Evolutionary conservation across 2,888 invertebrate species (phyloP), one percentile per base, ranked within the genome.

Genomic region (Cheilosia scutellata): DNA sequence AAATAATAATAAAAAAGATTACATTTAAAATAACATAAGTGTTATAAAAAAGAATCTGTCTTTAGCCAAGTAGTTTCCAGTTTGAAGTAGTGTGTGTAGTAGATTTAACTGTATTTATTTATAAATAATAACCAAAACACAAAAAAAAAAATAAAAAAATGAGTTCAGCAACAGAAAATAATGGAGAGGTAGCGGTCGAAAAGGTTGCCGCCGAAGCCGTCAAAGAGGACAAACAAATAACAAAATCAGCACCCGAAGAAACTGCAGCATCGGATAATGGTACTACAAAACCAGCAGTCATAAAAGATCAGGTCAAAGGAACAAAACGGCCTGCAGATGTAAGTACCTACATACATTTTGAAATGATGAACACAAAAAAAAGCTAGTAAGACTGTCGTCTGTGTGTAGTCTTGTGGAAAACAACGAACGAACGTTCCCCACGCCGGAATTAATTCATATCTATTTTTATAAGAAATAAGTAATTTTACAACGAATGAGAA

Each of bases 321-420:
- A 95, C 95, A 92, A 96, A 96, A 93, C 94, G 96, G 94, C 94
- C 96, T 93, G 95, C 96, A 90, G 96, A 96, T 94, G 96, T 96
- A 93, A 95, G 96, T 20, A 20, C 20, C 20, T 20, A 20, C 20
- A 96, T 94, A 89, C 57, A 42, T 49, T 71, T 33, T 51, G 25
- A 68, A 74, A 44, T 40, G 31, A 16, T 40, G 7, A n/a, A 40
- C 33, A 44, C 57, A 63, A 63, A 37, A 62, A 77, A 7, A 63
- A 31, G 16, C 16, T 49, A 72, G 44, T 60, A 42, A 62, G 66
- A 63, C 47, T 40, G 44, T 62, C 57, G 58, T 20, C 31, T 40
- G 75, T 79, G 70, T 79, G 84, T 79, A 79, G 79, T 84, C 65
- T 16, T 42, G 9, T 27, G 51, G 51, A 33, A 63, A 74, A 20